Evolutionary conservation across 2,113 vertebrate species (phyloP).

Genomic region (Burhinus bistriatus): DNA sequence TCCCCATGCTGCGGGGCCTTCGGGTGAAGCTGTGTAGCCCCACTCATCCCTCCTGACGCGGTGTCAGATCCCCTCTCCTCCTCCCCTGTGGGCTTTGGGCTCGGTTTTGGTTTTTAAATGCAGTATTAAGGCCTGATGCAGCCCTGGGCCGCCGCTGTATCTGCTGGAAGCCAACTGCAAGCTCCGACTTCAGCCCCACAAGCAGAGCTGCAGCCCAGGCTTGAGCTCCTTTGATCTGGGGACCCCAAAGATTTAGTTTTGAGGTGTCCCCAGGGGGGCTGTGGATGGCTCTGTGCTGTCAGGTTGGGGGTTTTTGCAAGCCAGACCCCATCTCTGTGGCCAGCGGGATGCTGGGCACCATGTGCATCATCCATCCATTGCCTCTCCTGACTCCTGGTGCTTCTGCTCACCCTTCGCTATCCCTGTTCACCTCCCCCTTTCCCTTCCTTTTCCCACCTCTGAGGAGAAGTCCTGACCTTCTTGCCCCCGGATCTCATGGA

Average conservation of each 20-base stretch:
- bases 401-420: neutral
- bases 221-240: neutral
- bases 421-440: neutral
- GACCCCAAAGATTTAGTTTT: neutral
- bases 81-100: neutral
- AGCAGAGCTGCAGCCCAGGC: neutral
- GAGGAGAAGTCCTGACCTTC: neutral
- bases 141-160: neutral
- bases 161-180: neutral
- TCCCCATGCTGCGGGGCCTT: rapidly evolving
- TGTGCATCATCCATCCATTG: rapidly evolving
- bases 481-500: rapidly evolving
- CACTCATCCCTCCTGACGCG: rapidly evolving
- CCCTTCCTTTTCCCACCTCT: neutral
- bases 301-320: neutral
- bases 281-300: neutral
- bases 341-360: rapidly evolving
- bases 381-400: neutral
- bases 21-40: neutral
- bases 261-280: rapidly evolving
- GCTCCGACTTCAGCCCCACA: neutral
- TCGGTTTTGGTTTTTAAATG: neutral
- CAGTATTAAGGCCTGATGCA: neutral
- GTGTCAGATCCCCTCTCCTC: rapidly evolving
- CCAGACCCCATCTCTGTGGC: rapidly evolving